phyloP scores from a whole-genome alignment of 2,888 invertebrate species.

The Stegophylla sp. region DNA sequence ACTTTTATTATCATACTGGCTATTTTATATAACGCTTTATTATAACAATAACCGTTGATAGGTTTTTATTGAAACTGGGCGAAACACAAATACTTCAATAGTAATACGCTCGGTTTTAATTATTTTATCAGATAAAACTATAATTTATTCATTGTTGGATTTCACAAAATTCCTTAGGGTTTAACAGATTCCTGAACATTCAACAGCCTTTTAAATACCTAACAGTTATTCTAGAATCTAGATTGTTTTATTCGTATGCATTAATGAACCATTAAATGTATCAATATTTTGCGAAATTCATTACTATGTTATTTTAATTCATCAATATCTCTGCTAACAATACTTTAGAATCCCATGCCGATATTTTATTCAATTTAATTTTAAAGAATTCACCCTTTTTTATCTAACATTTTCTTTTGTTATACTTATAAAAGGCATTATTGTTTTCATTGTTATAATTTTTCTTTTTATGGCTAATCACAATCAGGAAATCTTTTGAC shows the following conservation, averaged over 20 bases:
- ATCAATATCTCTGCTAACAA: too few species aligned
- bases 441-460: conserved; percentile 4
- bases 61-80: too few species aligned
- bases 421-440: neutral
- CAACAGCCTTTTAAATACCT: too few species aligned
- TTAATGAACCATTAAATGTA: neutral
- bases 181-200: too few species aligned
- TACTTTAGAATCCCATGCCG: neutral
- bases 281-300: neutral
- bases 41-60: too few species aligned
- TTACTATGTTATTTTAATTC: neutral
- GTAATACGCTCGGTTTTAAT: too few species aligned
- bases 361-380: neutral
- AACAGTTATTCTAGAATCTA: neutral
- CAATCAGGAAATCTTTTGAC: neutral
- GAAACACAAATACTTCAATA: too few species aligned
- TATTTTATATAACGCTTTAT: too few species aligned
- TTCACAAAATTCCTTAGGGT: too few species aligned
- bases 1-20: too few species aligned
- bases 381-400: neutral
- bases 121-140: too few species aligned
- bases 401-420: conserved; percentile 17
- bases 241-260: neutral
- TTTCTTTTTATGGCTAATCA: neutral
- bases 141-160: too few species aligned